phyloP scores from a whole-genome alignment of 2,888 invertebrate species.

The Antheraea yamamai region DNA sequence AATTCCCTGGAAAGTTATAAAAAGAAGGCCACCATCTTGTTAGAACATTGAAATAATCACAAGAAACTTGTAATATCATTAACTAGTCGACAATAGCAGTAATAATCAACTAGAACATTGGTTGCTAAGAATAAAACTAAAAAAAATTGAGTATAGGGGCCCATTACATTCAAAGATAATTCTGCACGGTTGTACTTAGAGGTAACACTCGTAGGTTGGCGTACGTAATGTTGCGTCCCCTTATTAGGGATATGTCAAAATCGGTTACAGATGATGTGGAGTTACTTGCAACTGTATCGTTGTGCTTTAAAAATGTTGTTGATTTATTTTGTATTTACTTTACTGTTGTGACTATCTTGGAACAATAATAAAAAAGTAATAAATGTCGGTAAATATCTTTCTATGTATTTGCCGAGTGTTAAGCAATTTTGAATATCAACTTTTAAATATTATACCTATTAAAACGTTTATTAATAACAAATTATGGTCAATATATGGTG shows the following conservation, averaged over 20 bases:
- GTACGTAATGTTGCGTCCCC: conserved; percentile 41
- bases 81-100: no score
- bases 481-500: neutral
- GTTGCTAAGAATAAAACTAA: no score
- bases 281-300: conserved; percentile 26
- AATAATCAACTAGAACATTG: no score
- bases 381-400: neutral
- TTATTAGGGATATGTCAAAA: conserved; percentile 41
- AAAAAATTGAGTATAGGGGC: neutral
- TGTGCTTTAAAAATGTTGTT: conserved; percentile 12
- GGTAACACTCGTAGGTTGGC: conserved; percentile 32
- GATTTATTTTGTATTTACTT: neutral
- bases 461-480: neutral
- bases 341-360: neutral
- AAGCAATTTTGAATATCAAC: no score
- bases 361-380: neutral
- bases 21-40: no score
- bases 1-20: no score
- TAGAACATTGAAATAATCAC: no score
- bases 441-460: no score
- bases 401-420: no score
- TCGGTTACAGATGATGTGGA: conserved; percentile 34
- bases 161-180: neutral
- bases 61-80: no score
- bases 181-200: conserved; percentile 25